These are phyloP conservation scores for Tenrec ecaudatus DNA, from an alignment of 2,113 vertebrate genomes.

Conservation along the genomic window DNA sequence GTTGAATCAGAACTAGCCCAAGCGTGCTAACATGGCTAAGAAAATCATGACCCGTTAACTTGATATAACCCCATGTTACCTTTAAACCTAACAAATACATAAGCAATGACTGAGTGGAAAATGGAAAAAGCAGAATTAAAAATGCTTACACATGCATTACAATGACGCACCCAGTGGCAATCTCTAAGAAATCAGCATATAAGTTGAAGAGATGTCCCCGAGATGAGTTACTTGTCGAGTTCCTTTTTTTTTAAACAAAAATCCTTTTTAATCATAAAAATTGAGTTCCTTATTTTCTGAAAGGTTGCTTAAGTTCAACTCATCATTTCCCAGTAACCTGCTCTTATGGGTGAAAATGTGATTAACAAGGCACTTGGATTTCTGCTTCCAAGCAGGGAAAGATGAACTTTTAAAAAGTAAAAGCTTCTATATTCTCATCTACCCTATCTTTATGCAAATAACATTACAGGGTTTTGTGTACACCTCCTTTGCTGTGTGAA, in stretches of 20 bases:
- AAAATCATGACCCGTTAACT: slow-evolving; percentile 2
- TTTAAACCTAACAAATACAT: slow-evolving; percentile 28
- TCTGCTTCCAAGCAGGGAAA: not conserved
- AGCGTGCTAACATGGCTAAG: not conserved
- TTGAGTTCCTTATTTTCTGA: slow-evolving; percentile 67
- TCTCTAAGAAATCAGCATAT: slow-evolving; percentile 55
- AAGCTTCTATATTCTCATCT: slow-evolving; percentile 42
- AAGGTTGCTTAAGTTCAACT: slow-evolving; percentile 61
- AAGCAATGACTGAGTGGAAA: not conserved
- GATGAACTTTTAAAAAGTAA: slow-evolving; percentile 31
- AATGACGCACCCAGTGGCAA: slow-evolving; percentile 56
- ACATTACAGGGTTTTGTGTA: too few species aligned
- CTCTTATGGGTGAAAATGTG: slow-evolving; percentile 22
- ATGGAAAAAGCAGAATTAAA: slow-evolving; percentile 60
- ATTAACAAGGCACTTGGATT: slow-evolving; percentile 30
- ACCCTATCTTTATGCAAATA: not conserved
- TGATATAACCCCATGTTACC: slow-evolving; percentile 25
- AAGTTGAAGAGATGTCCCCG: not conserved
- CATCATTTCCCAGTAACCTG: not conserved
- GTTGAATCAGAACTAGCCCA: not conserved
- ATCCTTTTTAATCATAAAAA: too few species aligned
- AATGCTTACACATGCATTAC: slow-evolving; percentile 53
- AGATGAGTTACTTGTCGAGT: not conserved
- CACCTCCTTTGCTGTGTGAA: too few species aligned
- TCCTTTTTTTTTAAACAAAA: too few species aligned